Evolutionary conservation across 2,888 invertebrate species (phyloP).

Genomic region (Pocota personata): DNA sequence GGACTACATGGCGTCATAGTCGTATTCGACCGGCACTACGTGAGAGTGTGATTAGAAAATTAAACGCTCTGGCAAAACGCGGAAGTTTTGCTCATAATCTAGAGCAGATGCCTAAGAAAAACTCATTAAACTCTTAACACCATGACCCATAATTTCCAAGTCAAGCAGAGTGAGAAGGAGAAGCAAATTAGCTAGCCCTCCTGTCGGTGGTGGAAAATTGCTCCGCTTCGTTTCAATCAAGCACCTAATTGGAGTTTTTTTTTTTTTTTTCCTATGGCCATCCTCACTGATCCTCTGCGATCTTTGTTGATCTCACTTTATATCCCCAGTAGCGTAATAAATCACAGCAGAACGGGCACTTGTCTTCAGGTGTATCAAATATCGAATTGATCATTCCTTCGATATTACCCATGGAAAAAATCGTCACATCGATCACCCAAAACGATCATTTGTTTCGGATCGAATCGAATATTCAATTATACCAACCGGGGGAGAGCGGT

Average conservation of each 20-base stretch:
- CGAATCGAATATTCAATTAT: slow-evolving; percentile 23
- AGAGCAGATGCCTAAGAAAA: slow-evolving; percentile 39
- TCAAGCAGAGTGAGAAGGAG: background rate
- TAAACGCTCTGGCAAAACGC: slow-evolving; percentile 27
- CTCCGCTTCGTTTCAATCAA: slow-evolving; percentile 21
- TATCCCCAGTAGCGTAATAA: slow-evolving; percentile 19
- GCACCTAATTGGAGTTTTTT: slow-evolving; percentile 45
- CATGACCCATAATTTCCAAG: slow-evolving; percentile 46
- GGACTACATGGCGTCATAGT: slow-evolving; percentile 21
- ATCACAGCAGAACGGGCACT: slow-evolving; percentile 1
- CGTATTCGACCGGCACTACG: slow-evolving; percentile 38
- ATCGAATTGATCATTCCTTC: no score
- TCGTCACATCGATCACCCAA: slow-evolving; percentile 58
- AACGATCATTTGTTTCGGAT: slow-evolving; percentile 51
- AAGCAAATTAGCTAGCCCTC: background rate
- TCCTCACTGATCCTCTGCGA: background rate
- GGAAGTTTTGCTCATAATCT: slow-evolving; percentile 57
- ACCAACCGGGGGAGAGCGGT: slow-evolving; percentile 11
- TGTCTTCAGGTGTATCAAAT: slow-evolving; percentile 17
- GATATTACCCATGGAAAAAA: slow-evolving; percentile 5
- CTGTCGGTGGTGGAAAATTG: background rate
- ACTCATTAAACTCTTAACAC: slow-evolving; percentile 48
- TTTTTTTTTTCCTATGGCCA: background rate
- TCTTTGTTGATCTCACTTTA: slow-evolving; percentile 18
- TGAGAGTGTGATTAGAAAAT: slow-evolving; percentile 66